Conservation (phyloP, 2,113 vertebrate species). For the Apodemus sylvaticus region DNA sequence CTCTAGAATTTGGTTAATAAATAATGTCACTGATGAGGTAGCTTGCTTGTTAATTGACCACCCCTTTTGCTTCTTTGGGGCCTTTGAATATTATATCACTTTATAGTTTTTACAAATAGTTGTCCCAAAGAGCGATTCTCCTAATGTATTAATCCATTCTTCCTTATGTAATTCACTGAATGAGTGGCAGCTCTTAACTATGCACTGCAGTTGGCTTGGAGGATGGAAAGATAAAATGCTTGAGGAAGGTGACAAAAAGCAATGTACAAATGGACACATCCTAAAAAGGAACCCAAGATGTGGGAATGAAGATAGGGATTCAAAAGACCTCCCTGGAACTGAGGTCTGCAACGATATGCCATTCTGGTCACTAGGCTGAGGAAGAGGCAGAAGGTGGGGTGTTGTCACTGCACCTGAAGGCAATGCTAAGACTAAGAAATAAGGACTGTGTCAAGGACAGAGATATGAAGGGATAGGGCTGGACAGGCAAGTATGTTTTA, state of each 20-base stretch:
- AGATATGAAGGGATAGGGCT: neutral
- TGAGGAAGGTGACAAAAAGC: neutral
- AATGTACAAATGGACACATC: neutral
- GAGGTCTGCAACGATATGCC: neutral
- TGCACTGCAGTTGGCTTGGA: neutral
- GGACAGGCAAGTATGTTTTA: neutral
- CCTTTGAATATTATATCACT: neutral
- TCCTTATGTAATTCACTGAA: neutral
- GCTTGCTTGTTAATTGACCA: neutral
- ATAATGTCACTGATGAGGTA: neutral
- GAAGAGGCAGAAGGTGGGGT: neutral
- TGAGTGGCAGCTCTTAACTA: neutral
- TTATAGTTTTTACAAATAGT: constrained; percentile 7
- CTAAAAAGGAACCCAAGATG: neutral
- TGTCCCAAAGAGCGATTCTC: constrained; percentile 22
- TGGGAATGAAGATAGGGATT: neutral
- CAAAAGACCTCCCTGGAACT: neutral
- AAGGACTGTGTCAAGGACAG: neutral
- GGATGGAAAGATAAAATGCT: neutral
- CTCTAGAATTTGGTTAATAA: constrained; percentile 8
- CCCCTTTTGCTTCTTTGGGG: neutral
- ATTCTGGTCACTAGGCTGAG: neutral
- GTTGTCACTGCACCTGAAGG: neutral
- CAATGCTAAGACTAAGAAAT: neutral
- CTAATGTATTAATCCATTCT: neutral